Conservation (phyloP, 2,797 vertebrate species). For the Heliangelus exortis region DNA sequence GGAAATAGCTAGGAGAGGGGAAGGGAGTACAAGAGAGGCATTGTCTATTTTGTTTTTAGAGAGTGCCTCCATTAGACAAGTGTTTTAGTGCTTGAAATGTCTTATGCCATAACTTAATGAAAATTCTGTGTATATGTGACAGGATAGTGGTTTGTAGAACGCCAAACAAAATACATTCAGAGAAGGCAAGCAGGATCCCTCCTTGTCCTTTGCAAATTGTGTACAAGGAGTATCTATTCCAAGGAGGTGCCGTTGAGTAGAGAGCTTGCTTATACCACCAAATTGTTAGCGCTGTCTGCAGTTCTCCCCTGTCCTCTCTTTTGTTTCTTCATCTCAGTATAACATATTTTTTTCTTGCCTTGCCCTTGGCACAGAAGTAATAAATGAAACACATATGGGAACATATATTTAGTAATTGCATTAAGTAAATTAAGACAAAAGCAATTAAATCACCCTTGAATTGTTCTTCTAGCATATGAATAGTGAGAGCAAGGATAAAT, state of each 20-base stretch:
- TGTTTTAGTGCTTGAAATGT: neutral
- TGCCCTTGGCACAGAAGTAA: neutral
- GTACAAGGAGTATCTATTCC: constrained; percentile 3
- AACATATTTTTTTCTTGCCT: neutral
- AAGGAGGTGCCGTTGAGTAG: neutral
- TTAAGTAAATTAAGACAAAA: neutral
- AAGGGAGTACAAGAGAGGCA: neutral
- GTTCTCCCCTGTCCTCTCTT: neutral
- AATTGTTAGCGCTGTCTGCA: neutral
- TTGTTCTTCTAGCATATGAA: neutral
- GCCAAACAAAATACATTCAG: neutral
- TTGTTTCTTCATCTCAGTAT: neutral
- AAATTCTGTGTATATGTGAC: neutral
- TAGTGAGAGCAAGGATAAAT: neutral
- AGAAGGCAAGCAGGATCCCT: neutral
- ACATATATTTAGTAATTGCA: neutral
- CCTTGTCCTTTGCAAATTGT: neutral
- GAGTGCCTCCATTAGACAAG: neutral
- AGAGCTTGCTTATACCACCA: neutral
- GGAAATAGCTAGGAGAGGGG: neutral
- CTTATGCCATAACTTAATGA: neutral
- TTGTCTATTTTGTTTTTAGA: neutral
- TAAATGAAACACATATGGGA: neutral
- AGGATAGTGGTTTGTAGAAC: neutral
- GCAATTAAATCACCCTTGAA: no score